These are phyloP conservation scores for Creontiades dilutus DNA, from an alignment of 2,888 invertebrate species.

Conservation along the genomic window DNA sequence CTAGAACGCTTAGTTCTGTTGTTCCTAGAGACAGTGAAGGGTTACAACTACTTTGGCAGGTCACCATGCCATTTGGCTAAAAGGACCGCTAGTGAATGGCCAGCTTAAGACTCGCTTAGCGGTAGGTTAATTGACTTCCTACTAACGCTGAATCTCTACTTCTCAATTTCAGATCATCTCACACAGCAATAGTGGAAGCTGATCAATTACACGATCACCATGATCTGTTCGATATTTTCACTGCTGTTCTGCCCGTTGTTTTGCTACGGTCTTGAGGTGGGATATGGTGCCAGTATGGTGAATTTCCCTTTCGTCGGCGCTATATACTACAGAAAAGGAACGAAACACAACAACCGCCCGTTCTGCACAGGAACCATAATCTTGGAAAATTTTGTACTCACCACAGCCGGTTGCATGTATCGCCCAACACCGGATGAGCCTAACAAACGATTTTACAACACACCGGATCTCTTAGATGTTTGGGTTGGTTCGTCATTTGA, in stretches of 20 bases:
- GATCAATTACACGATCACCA: background rate
- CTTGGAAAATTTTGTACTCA: background rate
- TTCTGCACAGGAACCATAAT: background rate
- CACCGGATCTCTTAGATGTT: background rate
- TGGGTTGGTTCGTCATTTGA: background rate
- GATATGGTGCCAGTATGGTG: conserved; percentile 4
- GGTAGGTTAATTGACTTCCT: no score
- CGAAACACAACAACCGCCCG: background rate
- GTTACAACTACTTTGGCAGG: no score
- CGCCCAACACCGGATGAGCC: background rate
- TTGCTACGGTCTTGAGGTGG: background rate
- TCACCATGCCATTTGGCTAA: no score
- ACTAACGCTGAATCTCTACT: no score
- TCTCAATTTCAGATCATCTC: no score
- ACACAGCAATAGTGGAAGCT: no score
- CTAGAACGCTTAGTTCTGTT: no score
- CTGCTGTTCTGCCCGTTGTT: background rate
- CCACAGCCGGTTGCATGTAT: background rate
- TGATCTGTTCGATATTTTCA: background rate
- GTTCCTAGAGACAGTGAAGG: no score
- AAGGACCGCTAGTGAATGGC: no score
- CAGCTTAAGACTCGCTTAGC: no score
- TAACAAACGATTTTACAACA: background rate
- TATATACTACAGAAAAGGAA: background rate
- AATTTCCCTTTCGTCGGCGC: background rate